Percentiles rank a stretch among this genome's conserved stretches.
Conservation (phyloP, 2,113 vertebrate genomes). For the Amblyornis subalaris region DNA sequence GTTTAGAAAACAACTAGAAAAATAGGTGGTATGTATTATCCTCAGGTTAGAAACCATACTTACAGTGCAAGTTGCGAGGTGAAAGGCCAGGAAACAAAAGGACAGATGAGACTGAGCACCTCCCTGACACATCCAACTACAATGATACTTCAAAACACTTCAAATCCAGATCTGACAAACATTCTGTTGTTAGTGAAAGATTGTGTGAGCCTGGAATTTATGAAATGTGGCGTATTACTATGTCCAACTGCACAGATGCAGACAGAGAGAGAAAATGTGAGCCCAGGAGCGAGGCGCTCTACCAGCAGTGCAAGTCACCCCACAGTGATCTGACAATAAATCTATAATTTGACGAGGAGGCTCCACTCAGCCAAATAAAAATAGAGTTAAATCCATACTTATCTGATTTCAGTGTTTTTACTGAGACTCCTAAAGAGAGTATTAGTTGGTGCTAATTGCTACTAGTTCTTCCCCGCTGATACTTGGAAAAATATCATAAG, state of each 20-base stretch:
- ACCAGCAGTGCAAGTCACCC: not conserved
- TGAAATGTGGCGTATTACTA: not conserved
- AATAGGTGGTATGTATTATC: not conserved
- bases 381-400: not conserved
- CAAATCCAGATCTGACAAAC: not conserved
- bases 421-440: not conserved
- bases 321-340: not conserved
- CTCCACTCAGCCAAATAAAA: not conserved
- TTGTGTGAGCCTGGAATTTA: not conserved
- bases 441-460: not conserved
- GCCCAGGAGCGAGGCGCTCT: rapidly evolving
- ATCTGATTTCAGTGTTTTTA: not conserved
- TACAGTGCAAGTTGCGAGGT: not conserved
- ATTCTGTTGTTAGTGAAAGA: not conserved
- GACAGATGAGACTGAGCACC: not conserved
- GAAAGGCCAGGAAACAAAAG: not conserved
- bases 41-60: not conserved
- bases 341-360: not conserved
- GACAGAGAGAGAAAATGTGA: not conserved
- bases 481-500: not conserved
- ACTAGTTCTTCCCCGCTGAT: not conserved
- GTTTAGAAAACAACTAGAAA: not conserved
- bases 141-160: not conserved
- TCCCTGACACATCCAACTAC: not conserved
- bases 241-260: not conserved